Evolutionary conservation across 2,888 invertebrate species (phyloP).

Genomic region (Cartodere bifasciata): DNA sequence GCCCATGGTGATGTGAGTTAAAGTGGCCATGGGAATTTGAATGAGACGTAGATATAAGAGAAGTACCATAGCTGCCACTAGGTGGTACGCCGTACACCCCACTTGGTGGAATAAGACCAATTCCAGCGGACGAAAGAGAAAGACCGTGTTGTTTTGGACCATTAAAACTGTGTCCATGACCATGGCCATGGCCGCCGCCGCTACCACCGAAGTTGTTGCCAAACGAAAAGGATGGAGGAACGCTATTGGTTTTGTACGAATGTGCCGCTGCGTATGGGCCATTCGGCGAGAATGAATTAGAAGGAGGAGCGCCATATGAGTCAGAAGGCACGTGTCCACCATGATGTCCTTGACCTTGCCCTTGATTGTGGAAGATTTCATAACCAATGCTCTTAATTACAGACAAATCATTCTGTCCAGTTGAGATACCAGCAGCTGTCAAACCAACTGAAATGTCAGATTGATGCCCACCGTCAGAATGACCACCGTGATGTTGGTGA

Average conservation of each 20-base stretch:
- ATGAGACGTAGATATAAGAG: constrained; percentile 22
- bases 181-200: constrained; percentile 12
- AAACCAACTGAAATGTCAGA: constrained; percentile 17
- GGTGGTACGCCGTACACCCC: constrained; percentile 50
- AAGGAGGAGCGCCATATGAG: constrained; percentile 28
- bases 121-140: constrained; percentile 19
- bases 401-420: constrained; percentile 21
- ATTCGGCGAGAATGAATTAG: constrained; percentile 27
- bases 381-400: constrained; percentile 37
- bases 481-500: constrained; percentile 14
- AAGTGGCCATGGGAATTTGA: too few species aligned
- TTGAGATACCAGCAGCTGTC: constrained; percentile 14
- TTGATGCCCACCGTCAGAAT: constrained; percentile 24
- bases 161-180: constrained; percentile 10
- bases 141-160: constrained; percentile 17
- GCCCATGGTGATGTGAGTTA: too few species aligned
- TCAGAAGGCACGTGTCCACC: constrained; percentile 13
- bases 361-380: constrained; percentile 26
- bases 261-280: constrained; percentile 31
- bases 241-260: constrained; percentile 31
- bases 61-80: constrained; percentile 37
- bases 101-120: constrained; percentile 46
- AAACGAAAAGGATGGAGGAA: constrained; percentile 11
- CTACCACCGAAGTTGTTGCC: constrained; percentile 13
- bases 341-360: constrained; percentile 10